Percentiles rank a stretch among this genome's conserved stretches.
phyloP scores from a whole-genome alignment of 2,113 vertebrate species.

The Percina caprodes region DNA sequence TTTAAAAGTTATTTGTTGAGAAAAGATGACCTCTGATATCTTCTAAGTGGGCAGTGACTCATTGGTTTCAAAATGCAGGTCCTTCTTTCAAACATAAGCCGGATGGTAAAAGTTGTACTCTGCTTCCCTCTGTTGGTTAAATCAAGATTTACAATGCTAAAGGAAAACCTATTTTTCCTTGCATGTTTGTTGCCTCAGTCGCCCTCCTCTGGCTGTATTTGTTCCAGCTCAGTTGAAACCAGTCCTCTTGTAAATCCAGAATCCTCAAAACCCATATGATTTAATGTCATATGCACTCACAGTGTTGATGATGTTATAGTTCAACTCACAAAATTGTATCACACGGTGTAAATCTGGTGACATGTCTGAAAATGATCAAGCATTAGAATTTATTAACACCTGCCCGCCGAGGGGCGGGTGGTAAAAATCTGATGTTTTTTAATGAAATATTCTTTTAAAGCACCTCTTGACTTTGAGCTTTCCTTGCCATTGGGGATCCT shows the following conservation, averaged over 20 bases:
- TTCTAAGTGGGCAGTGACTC: constrained; percentile 9
- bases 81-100: not conserved
- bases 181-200: constrained; percentile 38
- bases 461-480: constrained; percentile 74
- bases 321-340: not conserved
- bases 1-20: constrained; percentile 1
- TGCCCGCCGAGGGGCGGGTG: not conserved
- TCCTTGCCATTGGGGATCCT: constrained; percentile 70
- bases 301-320: not conserved
- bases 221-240: constrained; percentile 12
- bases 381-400: constrained; percentile 36
- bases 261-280: not conserved
- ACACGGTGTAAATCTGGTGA: not conserved
- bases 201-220: constrained; percentile 64
- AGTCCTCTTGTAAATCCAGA: not conserved
- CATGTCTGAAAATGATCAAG: constrained; percentile 38
- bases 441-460: constrained; percentile 61
- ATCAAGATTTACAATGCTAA: not conserved
- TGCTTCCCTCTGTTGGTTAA: constrained; percentile 72
- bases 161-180: accelerated
- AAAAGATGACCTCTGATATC: constrained; percentile 25
- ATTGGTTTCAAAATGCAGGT: not conserved
- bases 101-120: constrained; percentile 39
- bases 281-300: not conserved
- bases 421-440: constrained; percentile 23